A percentile compares a stretch with the other conserved stretches of the same genome.
These are phyloP conservation scores for Melanaphis sacchari DNA, from an alignment of 1,140 invertebrate species.

Conservation along the genomic window DNA sequence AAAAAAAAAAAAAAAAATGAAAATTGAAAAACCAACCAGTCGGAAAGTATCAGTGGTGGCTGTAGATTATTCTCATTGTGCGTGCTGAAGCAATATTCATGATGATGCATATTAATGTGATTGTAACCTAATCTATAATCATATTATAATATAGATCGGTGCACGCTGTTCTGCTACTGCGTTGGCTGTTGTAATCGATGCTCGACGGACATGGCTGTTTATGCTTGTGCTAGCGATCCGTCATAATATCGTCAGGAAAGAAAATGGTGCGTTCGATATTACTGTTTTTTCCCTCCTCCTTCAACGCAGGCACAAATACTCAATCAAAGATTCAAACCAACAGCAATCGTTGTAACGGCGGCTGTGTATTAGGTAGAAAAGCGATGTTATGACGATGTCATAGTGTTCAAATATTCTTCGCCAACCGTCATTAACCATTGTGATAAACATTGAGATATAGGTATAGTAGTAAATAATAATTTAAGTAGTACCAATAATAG, in stretches of 20 bases:
- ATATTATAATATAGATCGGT: not conserved
- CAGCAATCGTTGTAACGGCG: not conserved
- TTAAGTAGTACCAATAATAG: no score
- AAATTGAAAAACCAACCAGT: not conserved
- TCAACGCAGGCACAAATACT: not conserved
- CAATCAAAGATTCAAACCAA: not conserved
- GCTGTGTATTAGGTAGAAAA: not conserved
- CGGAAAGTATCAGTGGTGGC: not conserved
- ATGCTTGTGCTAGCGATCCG: not conserved
- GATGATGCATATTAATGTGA: not conserved
- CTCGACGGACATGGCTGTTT: not conserved
- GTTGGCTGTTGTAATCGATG: not conserved
- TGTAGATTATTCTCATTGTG: not conserved
- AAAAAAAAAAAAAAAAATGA: not conserved
- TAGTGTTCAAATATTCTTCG: not conserved
- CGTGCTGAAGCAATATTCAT: not conserved
- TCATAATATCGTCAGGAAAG: not conserved
- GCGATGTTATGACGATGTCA: not conserved
- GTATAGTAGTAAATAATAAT: no score
- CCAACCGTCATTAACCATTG: not conserved
- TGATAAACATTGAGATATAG: not conserved
- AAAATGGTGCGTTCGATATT: not conserved
- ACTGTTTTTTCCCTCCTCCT: not conserved
- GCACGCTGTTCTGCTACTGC: not conserved
- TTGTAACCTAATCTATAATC: not conserved